These are phyloP conservation scores for Pocillopora damicornis DNA, from an alignment of 64 coral and sea anemone genomes.

Conservation along the genomic window DNA sequence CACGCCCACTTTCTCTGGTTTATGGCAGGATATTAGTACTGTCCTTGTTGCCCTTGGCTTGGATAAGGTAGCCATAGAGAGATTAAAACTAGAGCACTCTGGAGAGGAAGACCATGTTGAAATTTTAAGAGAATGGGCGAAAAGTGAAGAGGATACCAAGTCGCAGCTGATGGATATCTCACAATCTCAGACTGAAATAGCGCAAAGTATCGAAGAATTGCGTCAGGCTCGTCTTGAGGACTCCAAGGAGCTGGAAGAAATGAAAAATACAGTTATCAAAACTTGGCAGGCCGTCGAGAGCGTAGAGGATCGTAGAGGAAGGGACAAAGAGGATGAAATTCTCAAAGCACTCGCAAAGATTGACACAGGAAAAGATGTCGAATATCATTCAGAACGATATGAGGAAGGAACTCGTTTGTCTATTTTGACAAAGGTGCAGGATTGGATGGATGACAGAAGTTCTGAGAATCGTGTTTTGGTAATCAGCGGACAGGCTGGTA, in stretches of 20 bases:
- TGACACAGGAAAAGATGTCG: not conserved
- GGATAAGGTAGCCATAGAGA: not conserved
- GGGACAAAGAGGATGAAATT: not conserved
- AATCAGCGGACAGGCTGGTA: conserved; percentile 35
- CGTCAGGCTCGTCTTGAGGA: not conserved
- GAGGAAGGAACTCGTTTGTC: not conserved
- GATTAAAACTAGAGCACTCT: conserved; percentile 8
- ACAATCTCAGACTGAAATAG: not conserved
- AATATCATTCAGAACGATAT: not conserved
- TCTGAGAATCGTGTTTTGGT: conserved; percentile 20
- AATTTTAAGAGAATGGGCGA: not conserved
- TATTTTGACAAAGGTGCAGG: not conserved
- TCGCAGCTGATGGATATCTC: not conserved
- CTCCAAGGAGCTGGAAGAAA: not conserved
- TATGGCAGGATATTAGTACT: conserved; percentile 4
- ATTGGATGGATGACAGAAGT: not conserved
- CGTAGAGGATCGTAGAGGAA: not conserved
- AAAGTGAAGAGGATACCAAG: not conserved
- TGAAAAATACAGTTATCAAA: not conserved
- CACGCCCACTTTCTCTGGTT: conserved; percentile 4
- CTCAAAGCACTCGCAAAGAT: not conserved
- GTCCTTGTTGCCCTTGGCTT: conserved; percentile 37
- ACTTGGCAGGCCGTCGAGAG: not conserved
- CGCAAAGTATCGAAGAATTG: not conserved
- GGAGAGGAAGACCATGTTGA: conserved; percentile 12